Conservation (phyloP, 2,888 invertebrate species). For the Furcula furcula region DNA sequence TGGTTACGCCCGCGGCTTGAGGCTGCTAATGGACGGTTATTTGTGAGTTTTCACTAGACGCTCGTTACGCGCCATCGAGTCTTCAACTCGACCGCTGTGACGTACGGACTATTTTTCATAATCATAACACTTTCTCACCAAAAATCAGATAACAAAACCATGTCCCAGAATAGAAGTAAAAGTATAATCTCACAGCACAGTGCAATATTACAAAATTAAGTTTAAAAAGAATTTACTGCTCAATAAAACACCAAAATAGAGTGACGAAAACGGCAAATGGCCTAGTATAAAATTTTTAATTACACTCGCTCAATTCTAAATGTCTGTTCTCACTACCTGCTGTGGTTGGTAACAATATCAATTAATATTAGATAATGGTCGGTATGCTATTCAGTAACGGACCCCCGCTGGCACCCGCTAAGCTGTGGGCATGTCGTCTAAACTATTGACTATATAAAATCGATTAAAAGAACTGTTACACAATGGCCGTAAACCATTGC, state of each 20-base stretch:
- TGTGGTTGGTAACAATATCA: constrained; percentile 35
- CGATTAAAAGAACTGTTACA: constrained; percentile 32
- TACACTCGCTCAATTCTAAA: constrained; percentile 34
- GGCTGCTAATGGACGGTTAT: constrained; percentile 72
- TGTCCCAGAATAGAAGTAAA: constrained; percentile 23
- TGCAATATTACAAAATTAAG: constrained; percentile 19
- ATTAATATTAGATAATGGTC: constrained; percentile 48
- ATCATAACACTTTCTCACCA: constrained; percentile 28
- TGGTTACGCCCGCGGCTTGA: constrained; percentile 59
- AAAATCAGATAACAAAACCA: constrained; percentile 19
- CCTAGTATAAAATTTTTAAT: constrained; percentile 38
- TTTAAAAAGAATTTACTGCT: not conserved
- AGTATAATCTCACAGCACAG: constrained; percentile 9
- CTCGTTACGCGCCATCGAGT: constrained; percentile 65
- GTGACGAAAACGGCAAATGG: constrained; percentile 38
- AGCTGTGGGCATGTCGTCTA: constrained; percentile 19
- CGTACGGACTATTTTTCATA: constrained; percentile 25
- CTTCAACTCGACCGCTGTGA: constrained; percentile 38
- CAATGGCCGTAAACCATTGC: constrained; percentile 23
- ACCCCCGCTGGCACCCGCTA: constrained; percentile 32
- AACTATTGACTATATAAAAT: constrained; percentile 27
- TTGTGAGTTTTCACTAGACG: constrained; percentile 77
- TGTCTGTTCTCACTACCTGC: constrained; percentile 31
- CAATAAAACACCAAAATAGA: constrained; percentile 25
- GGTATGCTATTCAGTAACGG: constrained; percentile 26